phyloP scores from a whole-genome alignment of 2,888 invertebrate species.

The Drosophila ustulata region DNA sequence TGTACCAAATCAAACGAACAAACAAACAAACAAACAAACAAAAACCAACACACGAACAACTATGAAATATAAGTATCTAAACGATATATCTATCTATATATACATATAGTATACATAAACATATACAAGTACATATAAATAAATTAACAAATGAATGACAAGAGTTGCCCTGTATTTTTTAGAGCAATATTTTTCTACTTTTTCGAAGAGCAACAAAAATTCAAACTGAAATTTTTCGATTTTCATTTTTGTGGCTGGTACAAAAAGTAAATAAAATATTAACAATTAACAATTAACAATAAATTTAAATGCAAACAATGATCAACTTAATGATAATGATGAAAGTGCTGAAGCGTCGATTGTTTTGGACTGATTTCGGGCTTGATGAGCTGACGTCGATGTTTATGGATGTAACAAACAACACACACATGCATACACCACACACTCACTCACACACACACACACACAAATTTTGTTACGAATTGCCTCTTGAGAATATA shows the following conservation, averaged over 20 bases:
- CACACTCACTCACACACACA: too few species aligned
- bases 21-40: conserved; percentile 25
- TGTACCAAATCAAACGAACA: conserved; percentile 53
- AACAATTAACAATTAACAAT: not conserved
- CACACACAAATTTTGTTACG: conserved; percentile 22
- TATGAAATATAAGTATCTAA: conserved; percentile 39
- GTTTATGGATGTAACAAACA: conserved; percentile 9
- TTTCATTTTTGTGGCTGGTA: conserved; percentile 41
- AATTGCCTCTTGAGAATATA: conserved; percentile 38
- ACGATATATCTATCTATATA: conserved; percentile 32
- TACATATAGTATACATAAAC: conserved; percentile 19
- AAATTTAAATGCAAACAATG: conserved; percentile 9
- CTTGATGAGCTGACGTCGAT: conserved; percentile 15
- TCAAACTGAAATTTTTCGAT: conserved; percentile 22
- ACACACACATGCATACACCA: not conserved
- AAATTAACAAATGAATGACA: conserved; percentile 25
- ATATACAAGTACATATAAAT: conserved; percentile 8
- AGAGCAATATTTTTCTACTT: conserved; percentile 76
- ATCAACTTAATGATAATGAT: conserved; percentile 1
- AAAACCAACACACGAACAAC: conserved; percentile 35
- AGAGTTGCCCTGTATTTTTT: conserved; percentile 74
- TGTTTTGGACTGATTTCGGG: conserved; percentile 55
- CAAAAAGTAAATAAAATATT: conserved; percentile 15
- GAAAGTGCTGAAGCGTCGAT: conserved; percentile 24
- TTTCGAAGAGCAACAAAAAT: conserved; percentile 57